Evolutionary conservation across 2,113 vertebrate species (phyloP).

Genomic region (Alaudala cheleensis): DNA sequence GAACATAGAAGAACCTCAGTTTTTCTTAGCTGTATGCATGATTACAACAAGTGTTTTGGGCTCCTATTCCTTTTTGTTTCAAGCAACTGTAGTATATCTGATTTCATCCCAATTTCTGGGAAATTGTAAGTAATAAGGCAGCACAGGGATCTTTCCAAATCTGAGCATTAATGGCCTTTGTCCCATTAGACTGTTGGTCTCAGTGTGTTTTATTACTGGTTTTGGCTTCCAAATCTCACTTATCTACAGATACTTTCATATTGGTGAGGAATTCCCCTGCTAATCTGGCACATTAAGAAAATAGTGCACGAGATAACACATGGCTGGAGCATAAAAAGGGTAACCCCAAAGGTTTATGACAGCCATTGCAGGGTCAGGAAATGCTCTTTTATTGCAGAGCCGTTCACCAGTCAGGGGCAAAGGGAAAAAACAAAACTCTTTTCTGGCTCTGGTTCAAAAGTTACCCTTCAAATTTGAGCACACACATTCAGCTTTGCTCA

Average conservation of each 20-base stretch:
- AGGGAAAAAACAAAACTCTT: background rate
- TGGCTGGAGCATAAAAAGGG: background rate
- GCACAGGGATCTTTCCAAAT: background rate
- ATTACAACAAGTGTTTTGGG: background rate
- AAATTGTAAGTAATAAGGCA: background rate
- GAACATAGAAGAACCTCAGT: background rate
- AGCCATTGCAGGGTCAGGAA: rapidly evolving
- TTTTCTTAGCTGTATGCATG: background rate
- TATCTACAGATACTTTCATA: rapidly evolving
- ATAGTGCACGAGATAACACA: rapidly evolving
- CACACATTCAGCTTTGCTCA: background rate
- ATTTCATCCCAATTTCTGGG: background rate
- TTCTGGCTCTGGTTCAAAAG: background rate
- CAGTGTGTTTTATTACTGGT: background rate
- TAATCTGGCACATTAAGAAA: rapidly evolving
- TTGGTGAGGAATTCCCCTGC: background rate
- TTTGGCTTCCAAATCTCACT: background rate
- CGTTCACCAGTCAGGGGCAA: rapidly evolving
- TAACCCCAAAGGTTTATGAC: rapidly evolving
- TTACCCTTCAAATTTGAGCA: background rate
- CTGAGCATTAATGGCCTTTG: background rate
- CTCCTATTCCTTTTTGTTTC: background rate
- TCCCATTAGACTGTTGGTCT: background rate
- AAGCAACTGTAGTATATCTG: background rate
- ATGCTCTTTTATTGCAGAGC: background rate